These are phyloP conservation scores for Hyalella azteca DNA, from an alignment of 2,888 invertebrate species.

Conservation along the genomic window DNA sequence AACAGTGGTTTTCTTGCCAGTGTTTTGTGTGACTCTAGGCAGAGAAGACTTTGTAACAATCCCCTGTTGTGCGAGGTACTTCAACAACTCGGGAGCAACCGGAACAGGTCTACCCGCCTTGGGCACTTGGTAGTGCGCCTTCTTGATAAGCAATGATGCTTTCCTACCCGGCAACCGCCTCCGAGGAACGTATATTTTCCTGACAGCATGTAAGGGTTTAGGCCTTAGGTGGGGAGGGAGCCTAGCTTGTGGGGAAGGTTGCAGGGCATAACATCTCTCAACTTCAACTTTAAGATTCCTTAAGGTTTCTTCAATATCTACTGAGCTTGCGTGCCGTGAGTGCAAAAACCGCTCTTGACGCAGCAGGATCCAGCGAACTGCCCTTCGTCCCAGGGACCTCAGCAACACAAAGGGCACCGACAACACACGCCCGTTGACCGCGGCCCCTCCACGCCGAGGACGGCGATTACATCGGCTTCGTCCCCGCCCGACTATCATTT, in stretches of 20 bases:
- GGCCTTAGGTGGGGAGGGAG: background rate
- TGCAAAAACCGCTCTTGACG: background rate
- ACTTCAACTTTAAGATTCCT: background rate
- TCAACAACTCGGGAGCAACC: background rate
- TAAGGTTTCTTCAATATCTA: background rate
- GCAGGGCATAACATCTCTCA: background rate
- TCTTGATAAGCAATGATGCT: background rate
- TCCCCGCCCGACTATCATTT: no score
- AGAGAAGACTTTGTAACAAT: background rate
- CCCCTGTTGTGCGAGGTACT: background rate
- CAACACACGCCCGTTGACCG: background rate
- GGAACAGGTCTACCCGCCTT: conserved; percentile 2
- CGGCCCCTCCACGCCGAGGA: background rate
- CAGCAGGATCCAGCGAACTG: background rate
- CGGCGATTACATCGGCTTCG: background rate
- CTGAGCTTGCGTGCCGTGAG: background rate
- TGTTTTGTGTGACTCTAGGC: background rate
- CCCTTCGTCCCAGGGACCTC: background rate
- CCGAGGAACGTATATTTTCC: background rate
- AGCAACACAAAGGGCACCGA: background rate
- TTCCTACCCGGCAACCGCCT: background rate
- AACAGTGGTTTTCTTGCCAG: background rate
- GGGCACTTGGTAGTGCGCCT: background rate
- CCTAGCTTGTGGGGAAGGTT: background rate
- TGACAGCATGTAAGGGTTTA: background rate